Conservation (phyloP, 2,888 invertebrate species). For the Formica aserva region DNA sequence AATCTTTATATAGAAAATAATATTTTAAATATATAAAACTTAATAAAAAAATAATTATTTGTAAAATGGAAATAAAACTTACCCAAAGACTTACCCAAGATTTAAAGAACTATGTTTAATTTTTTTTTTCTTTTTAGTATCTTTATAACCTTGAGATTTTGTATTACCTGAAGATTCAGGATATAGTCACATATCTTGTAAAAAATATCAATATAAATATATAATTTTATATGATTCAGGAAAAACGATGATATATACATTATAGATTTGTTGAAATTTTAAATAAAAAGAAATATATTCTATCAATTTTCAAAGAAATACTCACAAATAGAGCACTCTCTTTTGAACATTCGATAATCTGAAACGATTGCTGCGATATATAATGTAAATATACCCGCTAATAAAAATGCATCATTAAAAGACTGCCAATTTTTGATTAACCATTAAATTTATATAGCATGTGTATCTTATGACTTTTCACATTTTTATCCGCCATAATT, state of each 20-base stretch:
- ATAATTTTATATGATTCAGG: background rate
- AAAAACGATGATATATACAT: background rate
- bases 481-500: slow-evolving; percentile 32
- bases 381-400: slow-evolving; percentile 35
- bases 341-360: slow-evolving; percentile 20
- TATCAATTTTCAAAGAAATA: background rate
- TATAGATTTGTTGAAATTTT: background rate
- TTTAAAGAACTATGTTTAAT: background rate
- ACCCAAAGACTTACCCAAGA: slow-evolving; percentile 1
- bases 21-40: background rate
- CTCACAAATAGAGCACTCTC: slow-evolving; percentile 50
- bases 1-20: background rate
- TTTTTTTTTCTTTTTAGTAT: background rate
- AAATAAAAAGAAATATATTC: background rate
- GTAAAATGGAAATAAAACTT: background rate
- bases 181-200: background rate
- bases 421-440: slow-evolving; percentile 6
- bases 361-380: slow-evolving; percentile 39
- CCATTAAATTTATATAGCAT: slow-evolving; percentile 29
- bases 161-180: background rate
- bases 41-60: slow-evolving; percentile 7
- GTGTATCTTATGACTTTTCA: slow-evolving; percentile 52
- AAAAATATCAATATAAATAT: background rate
- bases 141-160: background rate
- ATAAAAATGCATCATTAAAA: slow-evolving; percentile 7